Conservation (phyloP, 2,113 vertebrate genomes). For the Dryoscopus gambensis region DNA sequence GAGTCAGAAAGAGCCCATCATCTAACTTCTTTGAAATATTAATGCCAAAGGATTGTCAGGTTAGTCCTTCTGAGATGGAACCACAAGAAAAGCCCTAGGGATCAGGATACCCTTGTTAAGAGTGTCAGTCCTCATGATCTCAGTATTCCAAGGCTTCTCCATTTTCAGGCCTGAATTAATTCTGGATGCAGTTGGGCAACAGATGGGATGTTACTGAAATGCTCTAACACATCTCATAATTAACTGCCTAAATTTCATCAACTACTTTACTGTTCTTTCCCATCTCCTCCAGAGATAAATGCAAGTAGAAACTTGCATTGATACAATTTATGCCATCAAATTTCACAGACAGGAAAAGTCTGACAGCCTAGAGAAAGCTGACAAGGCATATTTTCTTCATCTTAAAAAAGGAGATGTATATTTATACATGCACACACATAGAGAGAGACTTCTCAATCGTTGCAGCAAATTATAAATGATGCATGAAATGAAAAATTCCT, state of each 20-base stretch:
- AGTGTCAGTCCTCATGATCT: background rate
- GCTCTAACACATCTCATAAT: background rate
- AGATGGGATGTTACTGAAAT: background rate
- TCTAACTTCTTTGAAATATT: background rate
- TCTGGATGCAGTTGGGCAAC: background rate
- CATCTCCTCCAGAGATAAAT: background rate
- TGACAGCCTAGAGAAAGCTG: background rate
- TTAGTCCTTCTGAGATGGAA: background rate
- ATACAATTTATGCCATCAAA: background rate
- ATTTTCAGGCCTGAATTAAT: background rate
- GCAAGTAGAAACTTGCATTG: background rate
- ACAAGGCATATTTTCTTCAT: background rate
- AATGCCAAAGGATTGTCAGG: background rate
- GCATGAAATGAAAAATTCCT: slow-evolving; percentile 58
- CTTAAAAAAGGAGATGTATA: background rate
- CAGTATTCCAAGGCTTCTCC: background rate
- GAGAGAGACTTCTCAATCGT: background rate
- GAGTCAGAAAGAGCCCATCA: background rate
- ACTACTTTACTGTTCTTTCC: background rate
- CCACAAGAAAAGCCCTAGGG: background rate
- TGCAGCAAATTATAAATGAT: slow-evolving; percentile 42
- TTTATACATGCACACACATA: background rate
- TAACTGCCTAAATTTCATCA: background rate
- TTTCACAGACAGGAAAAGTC: background rate
- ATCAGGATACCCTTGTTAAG: background rate